Conservation (phyloP, 2,113 vertebrate species). For the Oreotrochilus melanogaster region DNA sequence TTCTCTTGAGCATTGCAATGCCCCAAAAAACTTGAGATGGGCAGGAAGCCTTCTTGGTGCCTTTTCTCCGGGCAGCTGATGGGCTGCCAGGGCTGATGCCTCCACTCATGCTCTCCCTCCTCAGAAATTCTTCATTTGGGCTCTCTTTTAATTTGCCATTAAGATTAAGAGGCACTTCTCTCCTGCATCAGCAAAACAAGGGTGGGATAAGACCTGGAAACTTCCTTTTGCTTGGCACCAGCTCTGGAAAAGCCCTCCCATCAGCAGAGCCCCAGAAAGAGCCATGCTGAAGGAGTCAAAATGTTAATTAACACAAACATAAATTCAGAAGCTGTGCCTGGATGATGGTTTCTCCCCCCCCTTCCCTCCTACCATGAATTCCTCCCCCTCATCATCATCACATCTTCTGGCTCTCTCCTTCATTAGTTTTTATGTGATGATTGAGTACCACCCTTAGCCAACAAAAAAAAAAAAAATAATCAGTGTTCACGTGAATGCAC, state of each 20-base stretch:
- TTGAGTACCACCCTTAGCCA: neutral
- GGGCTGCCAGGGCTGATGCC: neutral
- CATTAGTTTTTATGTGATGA: slow-evolving; percentile 63
- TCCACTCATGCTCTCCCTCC: neutral
- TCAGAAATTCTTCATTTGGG: fast-evolving
- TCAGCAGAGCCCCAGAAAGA: neutral
- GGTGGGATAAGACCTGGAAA: neutral
- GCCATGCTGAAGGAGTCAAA: slow-evolving; percentile 30
- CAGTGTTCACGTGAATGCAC: neutral
- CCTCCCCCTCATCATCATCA: slow-evolving; percentile 48
- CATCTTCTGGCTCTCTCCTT: slow-evolving; percentile 36
- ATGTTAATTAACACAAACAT: slow-evolving; percentile 30
- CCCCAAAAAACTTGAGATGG: neutral
- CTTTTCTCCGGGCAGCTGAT: fast-evolving
- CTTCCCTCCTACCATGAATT: neutral
- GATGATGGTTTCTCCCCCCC: neutral
- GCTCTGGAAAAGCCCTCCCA: neutral
- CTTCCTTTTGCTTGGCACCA: neutral
- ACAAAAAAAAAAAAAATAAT: slow-evolving; percentile 2
- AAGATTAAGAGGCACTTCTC: neutral
- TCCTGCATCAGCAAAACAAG: neutral
- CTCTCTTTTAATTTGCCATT: neutral
- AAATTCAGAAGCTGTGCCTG: neutral
- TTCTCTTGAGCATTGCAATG: neutral
- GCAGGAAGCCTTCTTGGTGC: fast-evolving